Base-by-base conservation (phyloP, 2,797 vertebrate species). In the Ispidina picta region DNA sequence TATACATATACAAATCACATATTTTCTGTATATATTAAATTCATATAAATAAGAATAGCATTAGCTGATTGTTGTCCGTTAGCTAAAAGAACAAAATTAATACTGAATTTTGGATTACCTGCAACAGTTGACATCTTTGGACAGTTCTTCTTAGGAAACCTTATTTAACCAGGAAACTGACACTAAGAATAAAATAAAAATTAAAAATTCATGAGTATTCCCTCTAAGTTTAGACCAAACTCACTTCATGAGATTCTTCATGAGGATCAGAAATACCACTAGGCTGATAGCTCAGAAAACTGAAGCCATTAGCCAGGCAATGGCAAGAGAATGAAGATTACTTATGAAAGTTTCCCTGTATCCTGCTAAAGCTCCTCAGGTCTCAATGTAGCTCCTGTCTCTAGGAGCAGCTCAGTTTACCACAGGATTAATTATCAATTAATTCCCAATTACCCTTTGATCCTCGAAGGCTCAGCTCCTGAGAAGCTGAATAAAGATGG, bases 71-170 rank as follows among this genome's bases (percentile, higher is more conserved):
- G 8, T 29, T 29, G 21, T 19, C 37, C 9, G 18, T 49, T 23
- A 86, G 35, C 16, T 81, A 39, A 56, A 25, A 31, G 10, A 82
- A 37, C 23, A 81, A 60, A 66, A 75, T 12, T 0, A 83, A 86
- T 5, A 51, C 0, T 10, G n/a, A 75, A 33, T 43, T 46, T 26
- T 39, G 39, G 29, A 49, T 96, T 95, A 96, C 96, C 96, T 95
- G 72, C 85, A 91, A 95, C 83, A 72, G 93, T 86, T 73, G 94
- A 9, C 96, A 97, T 97, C 85, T 86, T 93, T 56, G 54, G 62
- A 80, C 49, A 1, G 21, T 20, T 81, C 35, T 51, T 58, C 82
- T 80, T 43, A 31, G 15, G 39, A 69, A 46, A 70, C 4, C 39
- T 65, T 82, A 60, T 10, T 85, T 76, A 71, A 82, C 14, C 22